phyloP scores from a whole-genome alignment of 2,888 invertebrate genomes.

The Willowsia nigromaculata region DNA sequence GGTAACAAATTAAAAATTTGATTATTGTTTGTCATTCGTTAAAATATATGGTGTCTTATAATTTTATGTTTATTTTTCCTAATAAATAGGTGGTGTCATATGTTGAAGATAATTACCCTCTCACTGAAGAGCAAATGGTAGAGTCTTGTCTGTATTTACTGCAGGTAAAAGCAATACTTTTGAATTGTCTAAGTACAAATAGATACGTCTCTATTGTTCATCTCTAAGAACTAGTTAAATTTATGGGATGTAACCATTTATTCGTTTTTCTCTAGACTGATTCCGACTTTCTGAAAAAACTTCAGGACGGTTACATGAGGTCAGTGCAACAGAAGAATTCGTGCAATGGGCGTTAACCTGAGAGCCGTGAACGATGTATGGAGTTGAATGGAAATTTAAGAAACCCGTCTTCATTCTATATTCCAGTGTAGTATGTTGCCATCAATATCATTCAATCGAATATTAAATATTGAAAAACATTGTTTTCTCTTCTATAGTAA shows the following conservation, averaged over 20 bases:
- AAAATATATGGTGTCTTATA: not conserved
- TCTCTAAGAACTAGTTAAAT: too few species aligned
- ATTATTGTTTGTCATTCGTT: not conserved
- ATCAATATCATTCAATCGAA: not conserved
- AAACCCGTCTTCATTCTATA: too few species aligned
- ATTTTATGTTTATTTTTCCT: too few species aligned
- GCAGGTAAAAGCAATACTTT: too few species aligned
- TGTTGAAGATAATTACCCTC: constrained; percentile 79
- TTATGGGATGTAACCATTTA: not conserved
- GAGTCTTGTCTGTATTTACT: constrained; percentile 81
- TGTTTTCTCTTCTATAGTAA: too few species aligned
- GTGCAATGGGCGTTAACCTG: too few species aligned
- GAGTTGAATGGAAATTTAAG: too few species aligned
- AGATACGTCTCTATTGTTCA: not conserved
- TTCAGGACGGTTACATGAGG: constrained; percentile 81
- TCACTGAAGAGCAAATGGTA: constrained; percentile 81
- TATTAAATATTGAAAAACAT: too few species aligned
- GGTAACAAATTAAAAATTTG: not conserved
- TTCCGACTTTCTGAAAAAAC: constrained; percentile 80
- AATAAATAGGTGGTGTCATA: not conserved
- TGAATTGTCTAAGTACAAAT: not conserved
- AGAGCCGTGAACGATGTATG: too few species aligned
- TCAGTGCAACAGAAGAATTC: constrained; percentile 47
- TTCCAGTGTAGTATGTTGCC: too few species aligned
- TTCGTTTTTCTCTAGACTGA: constrained; percentile 80